Base-by-base conservation (phyloP, 2,888 invertebrate genomes). In the Cephus spinipes region DNA sequence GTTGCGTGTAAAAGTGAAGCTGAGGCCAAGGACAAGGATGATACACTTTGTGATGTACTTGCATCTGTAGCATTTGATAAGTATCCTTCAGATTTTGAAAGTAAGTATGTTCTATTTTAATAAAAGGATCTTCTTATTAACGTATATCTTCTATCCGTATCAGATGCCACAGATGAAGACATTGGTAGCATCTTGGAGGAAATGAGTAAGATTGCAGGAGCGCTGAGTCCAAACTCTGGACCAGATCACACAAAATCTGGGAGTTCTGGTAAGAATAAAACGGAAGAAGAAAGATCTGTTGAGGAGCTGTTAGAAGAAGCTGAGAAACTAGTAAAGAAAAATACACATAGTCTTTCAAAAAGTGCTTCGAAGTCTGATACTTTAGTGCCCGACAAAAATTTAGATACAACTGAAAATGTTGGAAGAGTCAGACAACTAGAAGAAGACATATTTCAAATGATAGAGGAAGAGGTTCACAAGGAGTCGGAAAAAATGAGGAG, bases 101-200 rank as follows among this genome's bases (percentile, higher is more conserved):
- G 90, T 90, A 82, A 79, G 89, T 84, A 80, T 71, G 71, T 33
- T 33, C 1, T 55, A 23, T 55, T 55, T 55, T 68, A 35, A 32
- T 69, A 55, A 23, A 23, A 55, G 55, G 15, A 73, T 55, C 34
- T 55, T 74, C 36, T 76, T 74, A 32, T 73, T 34, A 12, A 71
- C 12, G 1, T 32, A 71, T 31, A 33, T 32, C 12, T 11, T 71
- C 30, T 71, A 71, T 71, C 12, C 9, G 0, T 32, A 12, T 30
- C 33, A 91, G 91, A 89, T 86, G 90, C 90, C 3, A 91, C 90
- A 12, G 91, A 91, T 40, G 91, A 91, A 69, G 91, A 91, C 33
- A 90, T 91, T 68, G 90, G 90, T 69, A 91, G 90, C 79, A 88
- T 91, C 76, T 80, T 91, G 33, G 91, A 91, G 78, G 91, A 91